Base-by-base conservation (phyloP, 1,140 invertebrate genomes). In the Zaprionus inermis region DNA sequence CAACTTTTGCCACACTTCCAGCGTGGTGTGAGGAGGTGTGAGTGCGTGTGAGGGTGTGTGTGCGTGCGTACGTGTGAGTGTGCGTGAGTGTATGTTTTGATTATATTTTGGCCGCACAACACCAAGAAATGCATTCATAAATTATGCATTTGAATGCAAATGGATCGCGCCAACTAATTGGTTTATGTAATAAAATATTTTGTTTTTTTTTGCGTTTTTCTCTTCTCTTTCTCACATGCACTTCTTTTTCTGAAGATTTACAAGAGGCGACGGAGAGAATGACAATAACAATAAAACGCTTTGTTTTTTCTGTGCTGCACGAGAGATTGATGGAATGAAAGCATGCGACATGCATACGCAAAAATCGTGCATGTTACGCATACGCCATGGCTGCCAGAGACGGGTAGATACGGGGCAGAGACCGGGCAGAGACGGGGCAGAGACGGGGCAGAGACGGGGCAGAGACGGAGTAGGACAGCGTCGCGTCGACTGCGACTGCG, bases 101-200 rank as follows among this genome's bases (percentile, higher is more conserved):
- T 30, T 63, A 44, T 41, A 34, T 52, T 67, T 75, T 66, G 54
- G 59, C 59, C 44, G 61, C 28, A 67, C 32, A 57, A 46, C 14
- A 56, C 66, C n/a, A 44, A 52, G 67, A 82, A 79, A 78, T 72
- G 82, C 79, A 86, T 72, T 82, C 76, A 86, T 86, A 88, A 88
- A 86, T 83, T 77, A 86, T 88, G 84, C 83, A 86, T 86, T 79
- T 64, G 54, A 60, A 86, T 86, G 82, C 79, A 88, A 86, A 85
- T 82, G 79, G 57, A 69, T 58, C 44, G 60, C 24, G 71, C 51
- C 68, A 51, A 54, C 73, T 86, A 86, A 86, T 86, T 86, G 83
- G 83, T 78, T 86, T 86, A 86, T 64, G 82, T 88, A 86, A 86
- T 67, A 75, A 71, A 71, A 75, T 52, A 74, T 57, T 74, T 74